A percentile compares a stretch with the other conserved stretches of the same genome.
Evolutionary conservation across 2,113 vertebrate species (phyloP).

Genomic region (Callospermophilus lateralis): DNA sequence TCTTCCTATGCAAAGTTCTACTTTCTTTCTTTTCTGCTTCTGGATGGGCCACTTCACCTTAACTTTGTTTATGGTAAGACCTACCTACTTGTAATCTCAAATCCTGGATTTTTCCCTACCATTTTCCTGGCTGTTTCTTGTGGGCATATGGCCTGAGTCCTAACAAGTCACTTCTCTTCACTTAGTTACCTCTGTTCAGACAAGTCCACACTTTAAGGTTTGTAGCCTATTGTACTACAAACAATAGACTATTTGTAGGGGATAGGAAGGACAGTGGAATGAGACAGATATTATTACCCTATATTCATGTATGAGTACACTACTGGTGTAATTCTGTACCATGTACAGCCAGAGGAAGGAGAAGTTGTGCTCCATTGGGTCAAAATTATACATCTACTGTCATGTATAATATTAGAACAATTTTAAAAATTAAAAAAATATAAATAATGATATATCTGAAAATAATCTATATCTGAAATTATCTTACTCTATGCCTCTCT

Average conservation of each 20-base stretch:
- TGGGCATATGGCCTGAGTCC: not conserved
- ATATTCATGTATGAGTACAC: no score
- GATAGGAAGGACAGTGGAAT: no score
- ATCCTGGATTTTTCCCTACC: not conserved
- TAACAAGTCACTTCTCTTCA: not conserved
- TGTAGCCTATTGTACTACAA: not conserved
- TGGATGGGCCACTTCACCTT: not conserved
- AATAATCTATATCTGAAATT: slow-evolving; percentile 21
- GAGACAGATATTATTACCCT: no score
- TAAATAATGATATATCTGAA: no score
- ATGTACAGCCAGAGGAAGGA: no score
- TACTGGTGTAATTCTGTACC: no score
- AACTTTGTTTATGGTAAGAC: not conserved
- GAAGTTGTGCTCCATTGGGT: no score
- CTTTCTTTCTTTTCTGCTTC: not conserved
- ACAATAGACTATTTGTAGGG: no score
- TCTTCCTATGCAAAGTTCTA: not conserved
- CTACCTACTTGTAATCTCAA: not conserved
- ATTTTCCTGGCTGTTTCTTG: not conserved
- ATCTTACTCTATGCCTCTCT: not conserved
- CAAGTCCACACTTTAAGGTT: not conserved
- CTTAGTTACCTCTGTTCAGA: not conserved
- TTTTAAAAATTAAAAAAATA: no score
- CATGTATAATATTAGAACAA: no score
- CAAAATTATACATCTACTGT: no score